Percentiles rank a stretch among this genome's conserved stretches.
phyloP scores from a whole-genome alignment of 2,888 invertebrate genomes.

The Exocentrus adspersus region DNA sequence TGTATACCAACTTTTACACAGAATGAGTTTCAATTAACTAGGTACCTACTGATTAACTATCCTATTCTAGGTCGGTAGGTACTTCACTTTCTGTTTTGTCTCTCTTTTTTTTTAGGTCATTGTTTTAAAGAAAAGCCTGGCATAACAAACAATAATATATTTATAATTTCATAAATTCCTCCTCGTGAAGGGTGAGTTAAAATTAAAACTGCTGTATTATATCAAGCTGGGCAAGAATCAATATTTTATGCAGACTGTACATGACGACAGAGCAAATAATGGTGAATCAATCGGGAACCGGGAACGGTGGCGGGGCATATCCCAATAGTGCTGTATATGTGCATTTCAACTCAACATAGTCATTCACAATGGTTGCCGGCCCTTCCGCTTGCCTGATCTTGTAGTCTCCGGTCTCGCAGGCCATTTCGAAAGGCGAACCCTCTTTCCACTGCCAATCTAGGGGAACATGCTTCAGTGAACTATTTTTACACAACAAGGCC shows the following conservation, averaged over 20 bases:
- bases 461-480: constrained; percentile 63
- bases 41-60: no score
- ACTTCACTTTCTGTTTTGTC: no score
- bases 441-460: constrained; percentile 59
- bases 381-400: constrained; percentile 57
- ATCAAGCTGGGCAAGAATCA: neutral
- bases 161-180: no score
- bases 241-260: constrained; percentile 23
- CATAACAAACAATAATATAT: no score
- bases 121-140: no score
- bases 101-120: no score
- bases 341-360: constrained; percentile 46
- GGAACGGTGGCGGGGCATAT: constrained; percentile 10
- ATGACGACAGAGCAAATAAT: constrained; percentile 30
- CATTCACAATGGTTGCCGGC: constrained; percentile 52
- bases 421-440: constrained; percentile 56
- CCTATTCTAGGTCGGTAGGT: no score
- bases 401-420: constrained; percentile 54
- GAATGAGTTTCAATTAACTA: no score
- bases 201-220: neutral
- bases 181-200: no score
- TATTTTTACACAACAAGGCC: constrained; percentile 62
- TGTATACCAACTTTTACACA: no score
- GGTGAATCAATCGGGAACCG: constrained; percentile 25
- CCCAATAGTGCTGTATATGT: constrained; percentile 40